Conservation (phyloP, 2,113 vertebrate species). For the Bungarus multicinctus region DNA sequence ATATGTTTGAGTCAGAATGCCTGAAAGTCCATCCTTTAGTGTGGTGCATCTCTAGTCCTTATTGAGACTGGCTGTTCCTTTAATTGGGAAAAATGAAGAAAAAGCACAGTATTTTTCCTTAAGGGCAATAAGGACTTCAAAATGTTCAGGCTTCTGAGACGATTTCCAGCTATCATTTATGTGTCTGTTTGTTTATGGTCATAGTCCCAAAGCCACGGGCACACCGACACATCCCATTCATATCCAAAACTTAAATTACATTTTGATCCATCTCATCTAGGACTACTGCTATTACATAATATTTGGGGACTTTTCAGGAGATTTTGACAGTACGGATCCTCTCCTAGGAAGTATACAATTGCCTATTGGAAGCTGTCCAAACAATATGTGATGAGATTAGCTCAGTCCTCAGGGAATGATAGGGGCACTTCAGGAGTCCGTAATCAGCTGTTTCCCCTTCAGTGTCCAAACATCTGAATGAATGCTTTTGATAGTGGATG, state of each 20-base stretch:
- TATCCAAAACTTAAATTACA: not conserved
- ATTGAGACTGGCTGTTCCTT: not conserved
- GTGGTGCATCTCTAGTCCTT: not conserved
- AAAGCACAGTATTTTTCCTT: not conserved
- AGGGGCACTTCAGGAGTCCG: not conserved
- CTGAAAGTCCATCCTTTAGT: not conserved
- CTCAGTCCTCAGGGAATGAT: not conserved
- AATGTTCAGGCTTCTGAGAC: not conserved
- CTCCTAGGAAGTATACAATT: not conserved
- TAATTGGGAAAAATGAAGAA: not conserved
- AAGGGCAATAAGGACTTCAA: not conserved
- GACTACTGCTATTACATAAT: not conserved
- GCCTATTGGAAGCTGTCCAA: not conserved
- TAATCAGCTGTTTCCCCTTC: not conserved
- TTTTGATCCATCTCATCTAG: not conserved
- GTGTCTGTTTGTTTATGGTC: not conserved
- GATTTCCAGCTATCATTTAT: not conserved
- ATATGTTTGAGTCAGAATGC: not conserved
- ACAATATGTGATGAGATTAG: not conserved
- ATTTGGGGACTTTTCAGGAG: not conserved
- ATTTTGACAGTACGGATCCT: not conserved
- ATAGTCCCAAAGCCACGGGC: not conserved
- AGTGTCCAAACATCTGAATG: not conserved
- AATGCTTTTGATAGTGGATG: not conserved
- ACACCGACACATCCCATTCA: not conserved